Conservation (phyloP, 2,113 vertebrate species). For the Progne subis region DNA sequence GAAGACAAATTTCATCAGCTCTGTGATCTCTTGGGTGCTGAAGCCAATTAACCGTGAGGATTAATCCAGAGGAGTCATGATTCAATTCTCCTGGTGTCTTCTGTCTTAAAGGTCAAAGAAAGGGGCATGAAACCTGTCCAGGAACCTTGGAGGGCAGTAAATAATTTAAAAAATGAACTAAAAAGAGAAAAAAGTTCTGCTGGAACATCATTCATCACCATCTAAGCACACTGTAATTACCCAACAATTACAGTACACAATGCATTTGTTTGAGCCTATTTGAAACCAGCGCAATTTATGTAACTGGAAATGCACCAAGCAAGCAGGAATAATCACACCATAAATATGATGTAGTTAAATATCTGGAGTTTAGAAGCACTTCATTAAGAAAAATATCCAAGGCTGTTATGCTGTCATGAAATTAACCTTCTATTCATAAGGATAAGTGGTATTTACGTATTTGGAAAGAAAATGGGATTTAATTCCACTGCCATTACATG, state of each 20-base stretch:
- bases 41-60: neutral
- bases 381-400: slow-evolving; percentile 54
- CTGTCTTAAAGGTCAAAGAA: neutral
- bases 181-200: neutral
- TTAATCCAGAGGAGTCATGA: neutral
- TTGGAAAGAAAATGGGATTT: slow-evolving; percentile 9
- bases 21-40: neutral
- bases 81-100: neutral
- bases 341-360: slow-evolving; percentile 56
- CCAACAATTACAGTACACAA: neutral
- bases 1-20: neutral
- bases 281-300: slow-evolving; percentile 25
- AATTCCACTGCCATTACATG: neutral
- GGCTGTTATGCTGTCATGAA: slow-evolving; percentile 27
- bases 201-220: neutral
- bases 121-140: neutral
- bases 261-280: neutral
- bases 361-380: slow-evolving; percentile 44
- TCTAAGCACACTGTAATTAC: slow-evolving; percentile 19
- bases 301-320: slow-evolving; percentile 31
- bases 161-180: neutral
- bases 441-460: slow-evolving; percentile 12
- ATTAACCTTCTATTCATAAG: slow-evolving; percentile 30
- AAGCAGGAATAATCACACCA: slow-evolving; percentile 37
- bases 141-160: neutral